Evolutionary conservation across 2,888 invertebrate genomes (phyloP).

Genomic region (Oxycera nigricornis): DNA sequence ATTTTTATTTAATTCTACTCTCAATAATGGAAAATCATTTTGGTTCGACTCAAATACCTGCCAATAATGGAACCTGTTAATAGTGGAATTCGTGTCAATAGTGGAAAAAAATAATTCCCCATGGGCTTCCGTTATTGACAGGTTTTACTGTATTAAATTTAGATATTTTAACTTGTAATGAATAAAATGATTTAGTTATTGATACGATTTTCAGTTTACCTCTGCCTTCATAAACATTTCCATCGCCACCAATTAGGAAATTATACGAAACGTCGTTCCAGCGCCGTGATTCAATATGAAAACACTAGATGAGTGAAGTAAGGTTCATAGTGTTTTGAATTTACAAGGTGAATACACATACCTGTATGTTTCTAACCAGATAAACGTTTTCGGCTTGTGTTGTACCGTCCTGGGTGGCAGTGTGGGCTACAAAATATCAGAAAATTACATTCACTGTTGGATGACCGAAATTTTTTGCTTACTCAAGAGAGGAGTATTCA

Average conservation of each 20-base stretch:
- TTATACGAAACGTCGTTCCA: conserved; percentile 66
- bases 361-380: conserved; percentile 63
- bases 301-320: conserved; percentile 54
- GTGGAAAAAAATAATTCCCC: too few species aligned
- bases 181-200: neutral
- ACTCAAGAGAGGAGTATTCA: too few species aligned
- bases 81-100: too few species aligned
- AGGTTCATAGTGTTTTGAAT: conserved; percentile 25
- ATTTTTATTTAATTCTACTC: too few species aligned
- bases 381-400: conserved; percentile 63
- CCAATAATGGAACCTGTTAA: too few species aligned
- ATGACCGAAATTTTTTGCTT: too few species aligned
- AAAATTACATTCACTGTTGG: too few species aligned
- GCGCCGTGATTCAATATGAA: conserved; percentile 64
- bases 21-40: too few species aligned
- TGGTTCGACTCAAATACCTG: too few species aligned
- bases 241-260: conserved; percentile 67
- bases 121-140: too few species aligned
- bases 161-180: too few species aligned
- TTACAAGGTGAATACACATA: conserved; percentile 41
- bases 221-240: conserved; percentile 66
- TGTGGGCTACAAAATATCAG: conserved; percentile 59
- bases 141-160: too few species aligned
- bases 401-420: conserved; percentile 63
- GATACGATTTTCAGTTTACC: conserved; percentile 49